Conservation (phyloP, 2,113 vertebrate species). For the Calidris pugnax region DNA sequence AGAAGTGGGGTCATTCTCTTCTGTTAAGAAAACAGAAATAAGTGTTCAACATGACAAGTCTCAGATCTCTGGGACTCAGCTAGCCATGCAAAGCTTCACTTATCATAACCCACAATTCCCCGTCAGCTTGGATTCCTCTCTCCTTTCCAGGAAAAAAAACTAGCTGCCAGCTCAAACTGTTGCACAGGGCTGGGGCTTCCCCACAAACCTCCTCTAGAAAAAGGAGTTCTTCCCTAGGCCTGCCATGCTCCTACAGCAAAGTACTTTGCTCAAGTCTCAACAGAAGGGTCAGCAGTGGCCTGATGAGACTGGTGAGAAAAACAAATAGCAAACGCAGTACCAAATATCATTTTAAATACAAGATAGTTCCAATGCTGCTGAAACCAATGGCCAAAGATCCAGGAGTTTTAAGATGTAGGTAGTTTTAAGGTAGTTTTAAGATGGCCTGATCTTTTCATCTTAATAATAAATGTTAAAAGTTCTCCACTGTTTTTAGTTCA, state of each 20-base stretch:
- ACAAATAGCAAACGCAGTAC: neutral
- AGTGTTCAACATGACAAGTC: conserved; percentile 22
- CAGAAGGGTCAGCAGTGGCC: neutral
- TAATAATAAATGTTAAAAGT: conserved; percentile 26
- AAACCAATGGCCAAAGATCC: neutral
- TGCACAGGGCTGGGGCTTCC: neutral
- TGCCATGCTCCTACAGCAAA: neutral
- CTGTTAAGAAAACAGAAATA: conserved; percentile 45
- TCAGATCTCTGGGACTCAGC: neutral
- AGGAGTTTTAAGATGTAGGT: too few relatives aligned
- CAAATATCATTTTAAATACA: neutral
- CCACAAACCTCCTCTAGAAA: neutral
- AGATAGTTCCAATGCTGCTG: neutral
- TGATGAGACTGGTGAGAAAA: neutral
- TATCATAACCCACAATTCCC: neutral
- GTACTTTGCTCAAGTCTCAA: neutral
- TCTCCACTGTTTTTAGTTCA: neutral
- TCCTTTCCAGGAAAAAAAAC: neutral
- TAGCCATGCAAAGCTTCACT: conserved; percentile 2
- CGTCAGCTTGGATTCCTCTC: neutral
- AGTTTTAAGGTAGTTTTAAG: too few relatives aligned
- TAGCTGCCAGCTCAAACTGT: neutral
- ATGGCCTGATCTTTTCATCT: neutral
- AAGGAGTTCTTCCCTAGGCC: neutral
- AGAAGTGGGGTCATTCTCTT: conserved; percentile 37